These are phyloP conservation scores for Lophius americanus DNA, from an alignment of 2,797 vertebrate species.

Conservation along the genomic window DNA sequence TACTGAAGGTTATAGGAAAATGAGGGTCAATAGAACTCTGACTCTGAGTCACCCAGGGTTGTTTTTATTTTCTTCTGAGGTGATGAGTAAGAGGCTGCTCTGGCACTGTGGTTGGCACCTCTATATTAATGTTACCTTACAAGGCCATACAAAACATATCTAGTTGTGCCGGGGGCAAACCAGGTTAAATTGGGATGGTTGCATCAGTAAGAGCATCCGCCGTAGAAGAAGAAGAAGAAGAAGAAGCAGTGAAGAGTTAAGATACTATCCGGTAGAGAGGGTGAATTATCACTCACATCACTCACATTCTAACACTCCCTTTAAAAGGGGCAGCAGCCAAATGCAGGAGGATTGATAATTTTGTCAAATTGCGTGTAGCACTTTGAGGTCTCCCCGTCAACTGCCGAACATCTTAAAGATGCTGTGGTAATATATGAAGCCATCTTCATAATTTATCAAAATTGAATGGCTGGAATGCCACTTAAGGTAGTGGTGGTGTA, in stretches of 20 bases:
- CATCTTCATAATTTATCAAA: slow-evolving; percentile 73
- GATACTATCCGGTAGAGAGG: slow-evolving; percentile 46
- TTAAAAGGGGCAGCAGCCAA: slow-evolving; percentile 58
- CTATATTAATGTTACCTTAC: no score
- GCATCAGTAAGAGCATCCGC: no score
- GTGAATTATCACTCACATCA: slow-evolving; percentile 12
- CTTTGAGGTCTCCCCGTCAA: slow-evolving; percentile 59
- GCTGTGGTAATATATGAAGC: slow-evolving; percentile 65
- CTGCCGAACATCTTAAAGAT: slow-evolving; percentile 61
- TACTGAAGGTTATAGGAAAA: no score
- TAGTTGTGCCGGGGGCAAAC: no score
- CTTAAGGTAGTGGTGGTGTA: slow-evolving; percentile 74
- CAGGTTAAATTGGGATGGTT: no score
- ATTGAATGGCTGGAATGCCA: slow-evolving; percentile 71
- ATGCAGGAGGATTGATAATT: slow-evolving; percentile 64
- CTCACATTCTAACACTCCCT: slow-evolving; percentile 44
- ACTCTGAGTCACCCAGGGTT: no score
- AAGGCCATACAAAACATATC: no score
- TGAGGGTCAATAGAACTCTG: no score
- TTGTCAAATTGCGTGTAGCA: slow-evolving; percentile 71
- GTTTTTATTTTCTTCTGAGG: no score
- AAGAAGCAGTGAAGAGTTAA: slow-evolving; percentile 42
- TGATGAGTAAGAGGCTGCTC: no score
- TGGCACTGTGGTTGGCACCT: no score
- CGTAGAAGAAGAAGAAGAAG: no score